Evolutionary conservation across 2,797 vertebrate species (phyloP).

Genomic region (Tenualosa thibaudeaui): DNA sequence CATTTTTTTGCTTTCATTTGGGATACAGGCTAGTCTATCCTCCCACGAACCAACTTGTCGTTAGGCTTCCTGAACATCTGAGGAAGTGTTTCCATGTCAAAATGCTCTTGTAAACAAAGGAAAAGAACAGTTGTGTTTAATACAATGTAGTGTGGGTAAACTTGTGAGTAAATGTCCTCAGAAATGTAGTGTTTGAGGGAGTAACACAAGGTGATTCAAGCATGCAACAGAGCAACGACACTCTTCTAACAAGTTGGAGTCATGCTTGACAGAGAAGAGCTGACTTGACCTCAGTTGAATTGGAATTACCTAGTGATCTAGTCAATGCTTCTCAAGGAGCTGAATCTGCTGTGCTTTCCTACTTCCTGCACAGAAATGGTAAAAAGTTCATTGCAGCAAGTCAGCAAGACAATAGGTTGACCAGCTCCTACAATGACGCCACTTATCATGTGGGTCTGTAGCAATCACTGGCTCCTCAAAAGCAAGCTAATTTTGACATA

Average conservation of each 20-base stretch:
- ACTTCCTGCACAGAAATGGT: background rate
- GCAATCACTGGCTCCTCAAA: background rate
- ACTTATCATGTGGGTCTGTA: background rate
- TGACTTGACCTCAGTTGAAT: background rate
- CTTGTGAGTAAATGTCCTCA: no score
- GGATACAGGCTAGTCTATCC: background rate
- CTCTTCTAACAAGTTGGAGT: background rate
- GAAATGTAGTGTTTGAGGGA: background rate
- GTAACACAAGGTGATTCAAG: background rate
- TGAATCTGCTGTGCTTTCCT: background rate
- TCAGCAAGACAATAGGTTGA: no score
- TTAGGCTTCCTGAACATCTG: no score
- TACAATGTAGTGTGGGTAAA: background rate
- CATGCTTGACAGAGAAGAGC: background rate
- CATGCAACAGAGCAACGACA: background rate
- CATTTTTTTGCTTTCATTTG: background rate
- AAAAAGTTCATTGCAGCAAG: background rate
- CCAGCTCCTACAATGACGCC: background rate
- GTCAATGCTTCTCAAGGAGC: background rate
- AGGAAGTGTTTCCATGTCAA: background rate
- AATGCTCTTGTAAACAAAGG: slow-evolving; percentile 15
- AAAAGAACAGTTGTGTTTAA: slow-evolving; percentile 10
- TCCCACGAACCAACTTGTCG: slow-evolving; percentile 25
- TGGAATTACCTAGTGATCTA: background rate
- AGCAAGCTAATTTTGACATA: slow-evolving; percentile 27